These are phyloP conservation scores for Eupleurogrammus muticus DNA, from an alignment of 2,797 vertebrate species.

Conservation along the genomic window DNA sequence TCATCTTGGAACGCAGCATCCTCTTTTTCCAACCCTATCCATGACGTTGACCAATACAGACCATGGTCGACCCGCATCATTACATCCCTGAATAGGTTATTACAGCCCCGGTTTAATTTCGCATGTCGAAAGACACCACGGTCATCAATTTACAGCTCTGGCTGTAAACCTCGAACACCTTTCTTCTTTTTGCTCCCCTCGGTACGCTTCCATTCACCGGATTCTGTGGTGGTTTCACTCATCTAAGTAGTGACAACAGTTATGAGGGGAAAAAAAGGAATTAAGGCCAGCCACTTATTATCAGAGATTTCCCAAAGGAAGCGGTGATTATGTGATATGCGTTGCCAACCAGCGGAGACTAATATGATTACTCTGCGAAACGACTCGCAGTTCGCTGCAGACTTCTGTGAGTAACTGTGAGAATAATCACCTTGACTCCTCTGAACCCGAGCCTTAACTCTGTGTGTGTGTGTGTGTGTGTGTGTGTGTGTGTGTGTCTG, in stretches of 20 bases:
- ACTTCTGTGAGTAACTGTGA: conserved; percentile 65
- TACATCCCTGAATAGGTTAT: conserved; percentile 11
- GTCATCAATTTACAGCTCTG: conserved; percentile 25
- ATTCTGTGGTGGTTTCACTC: conserved; percentile 7
- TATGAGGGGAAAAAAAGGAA: conserved; percentile 3
- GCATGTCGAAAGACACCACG: neutral
- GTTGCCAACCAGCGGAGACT: conserved; percentile 13
- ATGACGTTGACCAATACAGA: conserved; percentile 12
- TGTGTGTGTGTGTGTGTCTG: too few species aligned
- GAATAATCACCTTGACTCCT: conserved; percentile 71
- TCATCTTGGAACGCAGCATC: neutral
- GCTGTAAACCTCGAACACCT: neutral
- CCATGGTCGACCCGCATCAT: conserved; percentile 1
- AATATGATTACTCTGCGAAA: conserved; percentile 16
- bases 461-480: conserved; percentile 28
- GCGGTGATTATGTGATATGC: conserved; percentile 10
- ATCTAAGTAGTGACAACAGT: conserved; percentile 1
- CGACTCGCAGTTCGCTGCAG: conserved; percentile 49
- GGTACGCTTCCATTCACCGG: conserved; percentile 3
- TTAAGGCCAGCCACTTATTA: conserved; percentile 18
- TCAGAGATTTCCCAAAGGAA: conserved; percentile 3
- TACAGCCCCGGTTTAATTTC: conserved; percentile 10
- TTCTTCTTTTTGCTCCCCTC: neutral
- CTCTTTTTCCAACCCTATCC: conserved; percentile 1
- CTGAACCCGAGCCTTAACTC: conserved; percentile 37